Percentiles rank a stretch among this genome's conserved stretches.
phyloP scores from a whole-genome alignment of 2,888 invertebrate genomes.

The Sminthurides aquaticus region DNA sequence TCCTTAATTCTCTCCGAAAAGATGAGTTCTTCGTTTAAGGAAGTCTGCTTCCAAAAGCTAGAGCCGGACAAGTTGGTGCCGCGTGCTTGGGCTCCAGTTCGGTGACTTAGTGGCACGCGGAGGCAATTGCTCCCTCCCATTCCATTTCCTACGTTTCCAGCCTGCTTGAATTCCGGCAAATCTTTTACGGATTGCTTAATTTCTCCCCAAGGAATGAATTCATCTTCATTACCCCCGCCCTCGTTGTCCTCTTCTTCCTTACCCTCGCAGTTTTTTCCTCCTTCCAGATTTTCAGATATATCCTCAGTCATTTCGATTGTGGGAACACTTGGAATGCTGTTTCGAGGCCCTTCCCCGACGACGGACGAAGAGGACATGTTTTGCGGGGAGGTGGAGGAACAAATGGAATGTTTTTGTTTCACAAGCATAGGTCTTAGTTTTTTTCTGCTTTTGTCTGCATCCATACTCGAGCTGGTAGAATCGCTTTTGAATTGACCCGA shows the following conservation, averaged over 20 bases:
- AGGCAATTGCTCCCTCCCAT: neutral
- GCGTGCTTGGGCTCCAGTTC: slow-evolving; percentile 1
- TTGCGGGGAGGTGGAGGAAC: slow-evolving; percentile 49
- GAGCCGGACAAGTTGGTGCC: slow-evolving; percentile 19
- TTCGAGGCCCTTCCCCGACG: neutral
- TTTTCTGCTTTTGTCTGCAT: slow-evolving; percentile 6
- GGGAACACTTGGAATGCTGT: neutral
- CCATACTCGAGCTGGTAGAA: slow-evolving; percentile 8
- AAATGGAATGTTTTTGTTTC: slow-evolving; percentile 77
- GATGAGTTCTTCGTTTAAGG: slow-evolving; percentile 82
- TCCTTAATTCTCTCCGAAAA: slow-evolving; percentile 75
- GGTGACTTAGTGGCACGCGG: neutral
- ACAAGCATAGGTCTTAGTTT: slow-evolving; percentile 59
- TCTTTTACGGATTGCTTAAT: slow-evolving; percentile 60
- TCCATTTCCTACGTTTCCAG: neutral
- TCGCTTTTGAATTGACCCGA: slow-evolving; percentile 16
- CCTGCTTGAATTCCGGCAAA: slow-evolving; percentile 58
- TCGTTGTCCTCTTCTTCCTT: neutral
- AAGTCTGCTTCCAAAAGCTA: slow-evolving; percentile 61
- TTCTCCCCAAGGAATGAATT: slow-evolving; percentile 52
- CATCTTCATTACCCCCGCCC: neutral
- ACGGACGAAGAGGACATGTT: neutral
- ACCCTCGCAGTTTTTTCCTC: neutral
- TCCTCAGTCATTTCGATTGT: slow-evolving; percentile 4
- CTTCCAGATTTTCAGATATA: neutral